Percentiles rank a stretch among this genome's conserved stretches.
Conservation (phyloP, 2,113 vertebrate species). For the Aspiorhynchus laticeps region DNA sequence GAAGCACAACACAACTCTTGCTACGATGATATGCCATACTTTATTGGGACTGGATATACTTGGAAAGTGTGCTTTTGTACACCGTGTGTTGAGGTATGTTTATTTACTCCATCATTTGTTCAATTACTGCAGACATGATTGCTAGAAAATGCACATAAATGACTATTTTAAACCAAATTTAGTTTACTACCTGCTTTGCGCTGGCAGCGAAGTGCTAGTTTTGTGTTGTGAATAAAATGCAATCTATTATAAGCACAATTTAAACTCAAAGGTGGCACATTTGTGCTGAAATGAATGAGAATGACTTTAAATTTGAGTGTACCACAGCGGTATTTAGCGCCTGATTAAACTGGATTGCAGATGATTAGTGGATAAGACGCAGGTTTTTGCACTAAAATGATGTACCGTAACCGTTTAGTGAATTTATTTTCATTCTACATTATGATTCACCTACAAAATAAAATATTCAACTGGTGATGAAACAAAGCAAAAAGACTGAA, state of each 20-base stretch:
- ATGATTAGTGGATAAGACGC: background rate
- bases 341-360: background rate
- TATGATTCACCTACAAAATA: background rate
- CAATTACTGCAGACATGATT: background rate
- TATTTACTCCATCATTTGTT: background rate
- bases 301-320: background rate
- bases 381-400: background rate
- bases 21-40: background rate
- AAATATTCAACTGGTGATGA: background rate
- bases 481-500: background rate
- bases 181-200: background rate
- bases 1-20: background rate
- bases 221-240: background rate
- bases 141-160: background rate
- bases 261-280: background rate
- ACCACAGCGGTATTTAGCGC: background rate
- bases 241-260: background rate
- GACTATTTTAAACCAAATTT: background rate
- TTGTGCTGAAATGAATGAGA: background rate
- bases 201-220: background rate
- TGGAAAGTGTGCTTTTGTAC: background rate
- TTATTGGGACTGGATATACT: background rate
- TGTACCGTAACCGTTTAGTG: background rate
- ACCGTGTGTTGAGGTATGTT: background rate
- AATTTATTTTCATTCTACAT: background rate